Base-by-base conservation (phyloP, 2,888 invertebrate species). In the Agonopterix alstromeriana region DNA sequence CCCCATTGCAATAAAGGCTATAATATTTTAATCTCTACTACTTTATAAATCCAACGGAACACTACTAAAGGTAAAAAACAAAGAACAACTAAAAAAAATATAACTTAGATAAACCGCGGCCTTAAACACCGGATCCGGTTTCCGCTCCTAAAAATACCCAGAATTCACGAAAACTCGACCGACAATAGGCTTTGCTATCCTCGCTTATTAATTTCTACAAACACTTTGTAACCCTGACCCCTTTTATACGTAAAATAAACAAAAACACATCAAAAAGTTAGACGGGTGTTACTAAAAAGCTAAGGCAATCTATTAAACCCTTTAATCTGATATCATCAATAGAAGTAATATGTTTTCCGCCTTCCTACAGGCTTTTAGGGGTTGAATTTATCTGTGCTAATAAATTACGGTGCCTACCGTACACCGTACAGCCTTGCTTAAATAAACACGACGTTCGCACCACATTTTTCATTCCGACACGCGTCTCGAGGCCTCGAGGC, bases 371-470 rank as follows among this genome's bases (percentile, higher is more conserved):
- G 58, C 63, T 58, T 71, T 77, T 69, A 73, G 72, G 73, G 70
- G 70, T 69, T 62, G 72, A 82, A 82, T 81, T 82, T 82, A 82
- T 82, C 75, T 78, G 59, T 60, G 61, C 77, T 76, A 77, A 82
- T 82, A 82, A 81, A 82, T 82, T 72, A 81, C 73, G 52, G 49
- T 56, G 62, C 67, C 70, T 59, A 55, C 67, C 70, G 27, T 7
- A 27, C 58, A 55, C 61, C 59, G 62, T 63, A 61, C 65, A 69
- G 69, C 73, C 73, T 71, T 73, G 77, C 74, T 67, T 80, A 77
- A 78, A 76, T 75, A 82, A 79, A 80, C 78, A 80, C 73, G 70
- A 69, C 66, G 75, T 77, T 78, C 74, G 72, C 79, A 77, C 76
- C 70, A 73, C 68, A 79, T 82, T 82, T 82, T 81, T 81, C 81